Conservation (phyloP, 1,140 invertebrate genomes). For the Drosophila carrolli region DNA sequence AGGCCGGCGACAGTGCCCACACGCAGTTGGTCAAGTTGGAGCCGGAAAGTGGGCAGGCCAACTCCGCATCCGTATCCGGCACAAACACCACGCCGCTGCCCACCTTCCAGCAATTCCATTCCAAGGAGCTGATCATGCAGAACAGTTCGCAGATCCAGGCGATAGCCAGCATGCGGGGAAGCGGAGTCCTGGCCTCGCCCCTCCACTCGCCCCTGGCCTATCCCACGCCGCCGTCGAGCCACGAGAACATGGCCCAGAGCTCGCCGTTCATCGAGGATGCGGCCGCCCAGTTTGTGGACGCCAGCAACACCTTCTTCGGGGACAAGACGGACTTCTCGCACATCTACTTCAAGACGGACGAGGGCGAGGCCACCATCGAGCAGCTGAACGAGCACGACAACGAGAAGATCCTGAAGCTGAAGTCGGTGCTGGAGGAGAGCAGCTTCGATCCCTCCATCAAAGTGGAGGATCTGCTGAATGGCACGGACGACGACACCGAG, state of each 20-base stretch:
- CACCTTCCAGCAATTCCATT: slow-evolving; percentile 91
- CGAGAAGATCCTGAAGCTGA: slow-evolving; percentile 86
- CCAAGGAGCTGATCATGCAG: slow-evolving; percentile 85
- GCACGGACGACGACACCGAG: slow-evolving; percentile 67
- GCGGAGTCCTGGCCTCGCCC: slow-evolving; percentile 86
- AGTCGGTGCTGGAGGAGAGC: slow-evolving; percentile 80
- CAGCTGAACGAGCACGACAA: slow-evolving; percentile 84
- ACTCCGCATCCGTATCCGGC: slow-evolving; percentile 28
- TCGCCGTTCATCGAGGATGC: slow-evolving; percentile 84
- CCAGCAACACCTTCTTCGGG: slow-evolving; percentile 75
- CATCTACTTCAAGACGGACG: slow-evolving; percentile 72
- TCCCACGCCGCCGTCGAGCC: slow-evolving; percentile 92
- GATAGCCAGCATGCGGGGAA: slow-evolving; percentile 84
- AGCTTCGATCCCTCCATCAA: slow-evolving; percentile 77
- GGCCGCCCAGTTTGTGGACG: slow-evolving; percentile 76
- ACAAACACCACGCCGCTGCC: slow-evolving; percentile 89
- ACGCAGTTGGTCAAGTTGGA: slow-evolving; percentile 67
- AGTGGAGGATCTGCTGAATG: slow-evolving; percentile 77
- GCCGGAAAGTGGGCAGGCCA: slow-evolving; percentile 33
- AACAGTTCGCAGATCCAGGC: slow-evolving; percentile 84
- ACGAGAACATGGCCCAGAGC: slow-evolving; percentile 88
- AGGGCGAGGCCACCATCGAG: slow-evolving; percentile 40
- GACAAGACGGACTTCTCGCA: slow-evolving; percentile 78
- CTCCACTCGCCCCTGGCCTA: slow-evolving; percentile 91
- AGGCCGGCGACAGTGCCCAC: slow-evolving; percentile 48